Conservation (phyloP, 2,113 vertebrate genomes). For the Amphilophus citrinellus region DNA sequence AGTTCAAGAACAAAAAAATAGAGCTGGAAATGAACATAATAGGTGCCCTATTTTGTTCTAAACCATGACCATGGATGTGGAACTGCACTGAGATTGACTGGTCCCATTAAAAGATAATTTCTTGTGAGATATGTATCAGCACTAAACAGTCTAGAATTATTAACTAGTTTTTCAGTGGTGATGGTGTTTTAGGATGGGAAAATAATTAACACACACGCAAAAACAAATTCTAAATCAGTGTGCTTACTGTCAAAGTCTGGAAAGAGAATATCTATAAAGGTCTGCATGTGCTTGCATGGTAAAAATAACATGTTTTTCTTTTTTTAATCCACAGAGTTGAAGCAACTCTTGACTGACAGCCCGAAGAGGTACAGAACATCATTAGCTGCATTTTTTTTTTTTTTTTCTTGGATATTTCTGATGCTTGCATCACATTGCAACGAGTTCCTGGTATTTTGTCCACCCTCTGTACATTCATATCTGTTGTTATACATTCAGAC, state of each 20-base stretch:
- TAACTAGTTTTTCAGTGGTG: not conserved
- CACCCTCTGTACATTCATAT: not conserved
- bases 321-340: not conserved
- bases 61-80: not conserved
- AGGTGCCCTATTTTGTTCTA: not conserved
- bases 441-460: slow-evolving; percentile 16
- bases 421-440: slow-evolving; percentile 26
- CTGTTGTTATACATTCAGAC: not conserved
- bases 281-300: not conserved
- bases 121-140: not conserved
- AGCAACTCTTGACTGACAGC: not conserved
- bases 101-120: not conserved
- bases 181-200: not conserved
- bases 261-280: not conserved
- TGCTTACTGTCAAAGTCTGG: not conserved
- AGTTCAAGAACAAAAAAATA: not conserved
- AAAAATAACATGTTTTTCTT: not conserved
- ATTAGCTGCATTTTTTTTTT: not conserved
- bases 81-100: not conserved
- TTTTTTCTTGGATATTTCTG: slow-evolving; percentile 9
- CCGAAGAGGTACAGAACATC: not conserved
- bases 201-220: not conserved
- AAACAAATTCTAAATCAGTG: too few relatives aligned
- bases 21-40: not conserved
- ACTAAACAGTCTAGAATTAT: not conserved